phyloP scores from a whole-genome alignment of 1,140 invertebrate species.

The Harpegnathos saltator region DNA sequence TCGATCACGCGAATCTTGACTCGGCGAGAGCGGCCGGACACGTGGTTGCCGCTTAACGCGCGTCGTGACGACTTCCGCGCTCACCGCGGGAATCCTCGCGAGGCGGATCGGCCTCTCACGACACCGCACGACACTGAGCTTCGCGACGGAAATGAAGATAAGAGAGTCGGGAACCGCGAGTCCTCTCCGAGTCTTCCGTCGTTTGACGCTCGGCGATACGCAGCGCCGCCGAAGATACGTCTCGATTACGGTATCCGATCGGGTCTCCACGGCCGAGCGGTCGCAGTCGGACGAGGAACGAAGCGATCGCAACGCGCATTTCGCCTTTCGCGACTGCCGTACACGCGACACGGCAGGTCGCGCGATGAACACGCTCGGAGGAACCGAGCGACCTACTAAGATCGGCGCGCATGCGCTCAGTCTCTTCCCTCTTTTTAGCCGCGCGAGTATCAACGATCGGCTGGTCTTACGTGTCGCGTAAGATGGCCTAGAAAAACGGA shows the following conservation, averaged over 20 bases:
- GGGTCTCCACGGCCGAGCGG: too few species aligned
- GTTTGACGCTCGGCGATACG: neutral
- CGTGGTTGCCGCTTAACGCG: too few species aligned
- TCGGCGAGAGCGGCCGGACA: neutral
- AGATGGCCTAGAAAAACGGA: neutral
- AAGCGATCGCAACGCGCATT: neutral
- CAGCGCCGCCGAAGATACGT: too few species aligned
- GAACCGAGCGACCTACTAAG: constrained; percentile 79
- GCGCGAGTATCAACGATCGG: neutral
- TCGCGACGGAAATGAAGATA: neutral
- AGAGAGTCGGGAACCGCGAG: too few species aligned
- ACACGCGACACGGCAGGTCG: neutral
- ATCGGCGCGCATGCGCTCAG: constrained; percentile 75
- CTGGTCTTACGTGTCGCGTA: neutral
- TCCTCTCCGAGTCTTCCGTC: too few species aligned
- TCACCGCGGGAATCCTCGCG: neutral
- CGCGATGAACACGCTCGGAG: constrained; percentile 34
- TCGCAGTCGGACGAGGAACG: neutral
- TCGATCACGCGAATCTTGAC: constrained; percentile 8
- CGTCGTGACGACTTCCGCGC: constrained; percentile 21
- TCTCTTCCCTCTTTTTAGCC: constrained; percentile 38
- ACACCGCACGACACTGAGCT: constrained; percentile 6
- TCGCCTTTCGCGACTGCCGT: constrained; percentile 22
- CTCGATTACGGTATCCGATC: too few species aligned
- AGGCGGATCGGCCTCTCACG: neutral